Base-by-base conservation (phyloP, 2,888 invertebrate genomes). In the Cataglyphis altisquamis region DNA sequence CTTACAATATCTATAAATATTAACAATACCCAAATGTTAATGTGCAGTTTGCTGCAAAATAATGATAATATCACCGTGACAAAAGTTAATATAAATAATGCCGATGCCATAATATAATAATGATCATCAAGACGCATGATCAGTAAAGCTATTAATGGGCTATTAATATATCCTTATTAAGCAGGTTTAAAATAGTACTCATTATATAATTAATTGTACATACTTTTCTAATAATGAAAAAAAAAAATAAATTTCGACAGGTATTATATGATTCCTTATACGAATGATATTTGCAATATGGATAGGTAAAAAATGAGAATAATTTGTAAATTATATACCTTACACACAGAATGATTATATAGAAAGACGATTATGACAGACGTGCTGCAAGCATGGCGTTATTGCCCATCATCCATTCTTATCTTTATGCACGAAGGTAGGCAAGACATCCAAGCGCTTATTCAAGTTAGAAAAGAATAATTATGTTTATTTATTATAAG, bases 301-400 rank as follows among this genome's bases (percentile, higher is more conserved):
- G 9, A 68, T 12, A 48, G 10, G 60, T 18, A 32, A 10, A 41
- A 80, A 80, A 57, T 32, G 10, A 21, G 15, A 70, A 18, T 67
- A 77, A 67, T 21, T 67, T 25, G 48, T 39, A 68, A 55, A 68
- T 36, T 75, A 48, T 48, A 48, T 15, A 32, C 5, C 32, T 32
- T 6, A 32, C 32, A 32, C 10, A 63, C 39, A 68, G 64, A 36
- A 77, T 68, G 12, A 57, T 66, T 32, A 25, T 29, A 25, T 25
- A 45, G 8, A 52, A n/a, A 48, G 18, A 52, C 2, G 18, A 52
- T 52, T n/a, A 62, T 41, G 29, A 15, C n/a, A 78, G 85, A 88
- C 87, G 78, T 88, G 87, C 70, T 70, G 66, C 41, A 83, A 87
- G 87, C 85, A 52, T 73, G 62, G 36, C 2, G 18, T 25, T 18